Percentiles rank a stretch among this genome's conserved stretches.
Evolutionary conservation across 92 coral and sea anemone species (phyloP).

Genomic region (Blastomussa wellsi): DNA sequence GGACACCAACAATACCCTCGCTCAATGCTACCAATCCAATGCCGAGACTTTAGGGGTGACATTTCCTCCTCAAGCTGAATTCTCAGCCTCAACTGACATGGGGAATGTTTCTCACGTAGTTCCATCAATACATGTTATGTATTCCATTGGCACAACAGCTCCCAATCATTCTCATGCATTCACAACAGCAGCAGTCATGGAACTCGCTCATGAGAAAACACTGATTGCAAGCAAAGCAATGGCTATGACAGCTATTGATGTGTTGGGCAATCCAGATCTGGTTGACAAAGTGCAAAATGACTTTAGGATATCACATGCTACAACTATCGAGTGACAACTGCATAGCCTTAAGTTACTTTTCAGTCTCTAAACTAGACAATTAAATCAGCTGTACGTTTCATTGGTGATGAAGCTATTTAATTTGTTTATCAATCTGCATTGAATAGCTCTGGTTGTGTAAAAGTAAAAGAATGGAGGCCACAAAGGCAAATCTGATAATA

Average conservation of each 20-base stretch:
- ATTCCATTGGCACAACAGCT: constrained; percentile 70
- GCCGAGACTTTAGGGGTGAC: constrained; percentile 82
- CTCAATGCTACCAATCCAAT: constrained; percentile 76
- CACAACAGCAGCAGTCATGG: constrained; percentile 74
- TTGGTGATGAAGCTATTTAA: too few species aligned
- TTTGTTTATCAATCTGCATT: too few species aligned
- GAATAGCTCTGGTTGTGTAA: too few species aligned
- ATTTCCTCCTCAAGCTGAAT: constrained; percentile 48
- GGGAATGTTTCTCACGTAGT: constrained; percentile 79
- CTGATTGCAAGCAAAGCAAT: constrained; percentile 79
- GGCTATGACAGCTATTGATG: constrained; percentile 90
- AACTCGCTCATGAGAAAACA: constrained; percentile 69
- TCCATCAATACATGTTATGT: constrained; percentile 74
- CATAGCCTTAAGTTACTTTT: too few species aligned
- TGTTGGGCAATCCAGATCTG: constrained; percentile 61
- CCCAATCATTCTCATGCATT: constrained; percentile 81
- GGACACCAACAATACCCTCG: constrained; percentile 72
- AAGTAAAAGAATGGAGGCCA: too few species aligned
- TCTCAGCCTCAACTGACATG: constrained; percentile 77
- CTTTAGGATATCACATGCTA: constrained; percentile 14
- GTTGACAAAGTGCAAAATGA: constrained; percentile 42
- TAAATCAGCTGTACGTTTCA: too few species aligned
- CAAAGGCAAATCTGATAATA: too few species aligned
- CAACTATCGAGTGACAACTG: not conserved
- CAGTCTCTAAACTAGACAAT: too few species aligned